These are phyloP conservation scores for Drosophila sp. DNA, from an alignment of 1,140 invertebrate species.

Conservation along the genomic window DNA sequence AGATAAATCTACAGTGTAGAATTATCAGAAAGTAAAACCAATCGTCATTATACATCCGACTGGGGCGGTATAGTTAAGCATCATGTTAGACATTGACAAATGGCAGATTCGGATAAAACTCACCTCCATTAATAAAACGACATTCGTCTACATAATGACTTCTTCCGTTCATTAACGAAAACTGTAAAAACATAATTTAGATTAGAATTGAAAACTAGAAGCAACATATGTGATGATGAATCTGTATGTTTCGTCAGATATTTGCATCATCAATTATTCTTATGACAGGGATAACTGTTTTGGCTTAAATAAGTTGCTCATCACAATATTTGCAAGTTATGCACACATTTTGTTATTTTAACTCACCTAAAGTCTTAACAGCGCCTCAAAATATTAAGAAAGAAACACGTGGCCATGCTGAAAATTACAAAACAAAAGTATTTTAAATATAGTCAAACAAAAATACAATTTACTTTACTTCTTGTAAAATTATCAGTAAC, in stretches of 20 bases:
- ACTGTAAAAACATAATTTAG: constrained; percentile 6
- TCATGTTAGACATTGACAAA: constrained; percentile 25
- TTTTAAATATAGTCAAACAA: neutral
- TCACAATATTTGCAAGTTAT: constrained; percentile 27
- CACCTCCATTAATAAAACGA: constrained; percentile 6
- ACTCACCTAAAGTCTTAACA: constrained; percentile 21
- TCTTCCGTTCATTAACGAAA: neutral
- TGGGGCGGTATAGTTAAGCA: constrained; percentile 64
- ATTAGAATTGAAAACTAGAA: neutral
- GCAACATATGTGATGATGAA: neutral
- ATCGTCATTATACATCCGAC: constrained; percentile 56
- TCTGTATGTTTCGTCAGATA: constrained; percentile 32
- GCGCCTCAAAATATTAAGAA: neutral
- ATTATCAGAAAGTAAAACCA: constrained; percentile 44
- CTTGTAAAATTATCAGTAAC: constrained; percentile 33
- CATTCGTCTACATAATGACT: neutral
- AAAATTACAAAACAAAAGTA: constrained; percentile 7
- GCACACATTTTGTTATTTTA: neutral
- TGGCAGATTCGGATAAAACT: neutral
- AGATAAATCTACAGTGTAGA: neutral
- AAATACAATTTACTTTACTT: neutral
- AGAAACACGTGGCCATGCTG: constrained; percentile 14
- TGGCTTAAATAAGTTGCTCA: constrained; percentile 61
- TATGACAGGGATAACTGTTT: constrained; percentile 77
- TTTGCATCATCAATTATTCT: constrained; percentile 64